These are phyloP conservation scores for Takifugu flavidus DNA, from an alignment of 2,113 vertebrate species.

Conservation along the genomic window DNA sequence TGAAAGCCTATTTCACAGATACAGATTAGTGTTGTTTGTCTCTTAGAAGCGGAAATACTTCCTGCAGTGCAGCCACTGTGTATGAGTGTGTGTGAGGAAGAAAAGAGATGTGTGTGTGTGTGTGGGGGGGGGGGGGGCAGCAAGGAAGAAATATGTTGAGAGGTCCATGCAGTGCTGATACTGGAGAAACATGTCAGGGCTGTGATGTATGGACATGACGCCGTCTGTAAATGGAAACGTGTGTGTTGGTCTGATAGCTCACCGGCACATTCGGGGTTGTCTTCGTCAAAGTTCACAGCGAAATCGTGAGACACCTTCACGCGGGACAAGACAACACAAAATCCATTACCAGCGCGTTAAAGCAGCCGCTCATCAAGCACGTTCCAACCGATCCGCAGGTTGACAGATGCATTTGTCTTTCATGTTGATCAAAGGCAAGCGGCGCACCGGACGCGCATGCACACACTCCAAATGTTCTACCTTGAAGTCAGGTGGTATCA, in stretches of 20 bases:
- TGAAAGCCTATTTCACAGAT: slow-evolving; percentile 70
- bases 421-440: slow-evolving; percentile 50
- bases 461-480: slow-evolving; percentile 62
- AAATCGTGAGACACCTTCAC: slow-evolving; percentile 97
- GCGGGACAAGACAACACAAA: slow-evolving; percentile 25
- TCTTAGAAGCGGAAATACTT: slow-evolving; percentile 49
- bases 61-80: slow-evolving; percentile 45
- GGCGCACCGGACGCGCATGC: too few species aligned
- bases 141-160: too few species aligned
- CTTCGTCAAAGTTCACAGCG: slow-evolving; percentile 98
- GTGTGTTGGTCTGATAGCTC: slow-evolving; percentile 26
- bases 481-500: slow-evolving; percentile 98
- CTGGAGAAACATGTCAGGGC: neutral
- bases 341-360: slow-evolving; percentile 8
- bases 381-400: slow-evolving; percentile 35
- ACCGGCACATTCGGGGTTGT: slow-evolving; percentile 95
- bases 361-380: slow-evolving; percentile 18
- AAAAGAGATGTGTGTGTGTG: neutral
- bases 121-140: neutral
- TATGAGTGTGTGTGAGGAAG: slow-evolving; percentile 15
- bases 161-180: neutral
- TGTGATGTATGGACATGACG: slow-evolving; percentile 12
- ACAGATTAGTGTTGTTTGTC: slow-evolving; percentile 70
- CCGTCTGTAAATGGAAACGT: neutral
- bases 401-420: slow-evolving; percentile 43